Conservation (phyloP, 2,888 invertebrate genomes). For the Heliconius aoede region DNA sequence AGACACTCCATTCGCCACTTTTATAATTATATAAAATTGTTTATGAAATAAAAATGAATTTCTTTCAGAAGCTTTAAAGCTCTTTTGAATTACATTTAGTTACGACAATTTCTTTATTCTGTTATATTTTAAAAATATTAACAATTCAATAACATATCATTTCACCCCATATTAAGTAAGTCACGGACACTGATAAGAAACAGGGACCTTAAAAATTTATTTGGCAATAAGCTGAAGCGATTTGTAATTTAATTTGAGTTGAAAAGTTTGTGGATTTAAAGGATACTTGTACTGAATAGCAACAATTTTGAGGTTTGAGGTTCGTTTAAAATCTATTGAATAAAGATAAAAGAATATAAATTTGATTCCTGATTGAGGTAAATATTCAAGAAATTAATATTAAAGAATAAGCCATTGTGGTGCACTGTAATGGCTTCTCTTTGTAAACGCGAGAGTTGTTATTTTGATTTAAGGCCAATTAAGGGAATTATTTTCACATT, state of each 20-base stretch:
- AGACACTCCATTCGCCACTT: too few relatives aligned
- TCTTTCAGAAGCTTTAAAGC: too few relatives aligned
- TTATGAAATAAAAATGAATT: too few relatives aligned
- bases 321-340: not conserved
- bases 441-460: not conserved
- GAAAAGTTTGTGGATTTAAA: conserved; percentile 20
- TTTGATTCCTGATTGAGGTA: not conserved
- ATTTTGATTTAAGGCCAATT: too few relatives aligned
- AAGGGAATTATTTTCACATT: too few relatives aligned
- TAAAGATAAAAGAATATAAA: not conserved
- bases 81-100: too few relatives aligned
- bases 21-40: too few relatives aligned
- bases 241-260: conserved; percentile 28
- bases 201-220: conserved; percentile 5
- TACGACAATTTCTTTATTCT: too few relatives aligned
- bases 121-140: not conserved
- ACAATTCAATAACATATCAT: not conserved
- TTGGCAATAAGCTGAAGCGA: conserved; percentile 26
- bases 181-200: not conserved
- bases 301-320: not conserved
- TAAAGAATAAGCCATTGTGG: not conserved
- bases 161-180: conserved; percentile 1
- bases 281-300: conserved; percentile 22
- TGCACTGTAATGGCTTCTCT: too few relatives aligned
- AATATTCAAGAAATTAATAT: conserved; percentile 1